phyloP scores from a whole-genome alignment of 2,113 vertebrate species.

The Amia ocellicauda region DNA sequence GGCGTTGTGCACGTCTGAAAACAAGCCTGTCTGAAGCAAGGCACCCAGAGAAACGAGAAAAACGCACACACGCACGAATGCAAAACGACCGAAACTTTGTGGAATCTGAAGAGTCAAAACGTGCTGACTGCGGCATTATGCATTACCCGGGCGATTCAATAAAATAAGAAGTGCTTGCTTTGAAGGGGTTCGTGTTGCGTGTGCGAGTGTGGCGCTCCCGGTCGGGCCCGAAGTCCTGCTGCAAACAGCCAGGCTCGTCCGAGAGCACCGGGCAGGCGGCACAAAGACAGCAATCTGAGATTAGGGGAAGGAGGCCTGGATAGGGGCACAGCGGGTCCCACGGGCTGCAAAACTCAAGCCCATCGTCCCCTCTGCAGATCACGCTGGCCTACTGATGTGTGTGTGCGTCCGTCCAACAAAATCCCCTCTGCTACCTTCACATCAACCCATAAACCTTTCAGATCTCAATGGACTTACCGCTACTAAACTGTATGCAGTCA shows the following conservation, averaged over 20 bases:
- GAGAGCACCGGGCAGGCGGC: constrained; percentile 75
- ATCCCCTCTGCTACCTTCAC: no score
- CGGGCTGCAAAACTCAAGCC: constrained; percentile 76
- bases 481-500: no score
- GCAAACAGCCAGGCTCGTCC: constrained; percentile 56
- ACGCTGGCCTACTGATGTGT: constrained; percentile 61
- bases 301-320: constrained; percentile 71
- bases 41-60: not conserved
- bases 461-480: no score
- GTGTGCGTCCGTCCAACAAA: not conserved
- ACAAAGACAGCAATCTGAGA: constrained; percentile 77
- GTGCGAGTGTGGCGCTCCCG: constrained; percentile 1
- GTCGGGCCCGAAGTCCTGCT: constrained; percentile 60
- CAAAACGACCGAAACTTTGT: not conserved
- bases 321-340: constrained; percentile 72
- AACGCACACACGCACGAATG: not conserved
- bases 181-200: not conserved
- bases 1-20: constrained; percentile 14
- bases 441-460: no score
- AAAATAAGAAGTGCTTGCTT: not conserved
- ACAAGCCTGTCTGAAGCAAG: not conserved
- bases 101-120: not conserved
- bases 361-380: constrained; percentile 73
- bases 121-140: not conserved
- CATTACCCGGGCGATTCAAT: not conserved